These are phyloP conservation scores for Spermophilus dauricus DNA, from an alignment of 2,113 vertebrate species.

Conservation along the genomic window DNA sequence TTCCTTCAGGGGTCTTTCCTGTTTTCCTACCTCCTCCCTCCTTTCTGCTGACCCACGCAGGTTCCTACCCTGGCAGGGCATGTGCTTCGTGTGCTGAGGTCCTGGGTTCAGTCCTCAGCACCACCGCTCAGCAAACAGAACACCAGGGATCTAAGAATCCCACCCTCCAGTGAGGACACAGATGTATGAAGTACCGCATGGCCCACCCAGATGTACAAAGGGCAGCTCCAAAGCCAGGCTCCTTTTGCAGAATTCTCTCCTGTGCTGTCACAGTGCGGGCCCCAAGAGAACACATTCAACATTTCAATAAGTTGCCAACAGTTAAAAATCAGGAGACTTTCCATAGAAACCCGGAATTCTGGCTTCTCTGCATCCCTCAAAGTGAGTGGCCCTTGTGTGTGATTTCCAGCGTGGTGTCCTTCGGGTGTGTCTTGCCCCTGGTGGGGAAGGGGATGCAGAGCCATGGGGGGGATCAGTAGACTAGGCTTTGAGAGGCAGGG, in stretches of 20 bases:
- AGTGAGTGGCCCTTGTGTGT: background rate
- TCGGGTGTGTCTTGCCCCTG: background rate
- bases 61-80: background rate
- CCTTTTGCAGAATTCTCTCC: background rate
- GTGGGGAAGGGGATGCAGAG: background rate
- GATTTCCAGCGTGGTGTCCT: background rate
- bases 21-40: background rate
- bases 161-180: background rate
- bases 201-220: background rate
- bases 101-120: background rate
- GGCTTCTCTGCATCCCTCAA: background rate
- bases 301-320: background rate
- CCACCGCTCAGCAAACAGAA: background rate
- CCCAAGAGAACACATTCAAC: background rate
- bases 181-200: too few relatives aligned
- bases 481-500: background rate
- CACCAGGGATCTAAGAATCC: background rate
- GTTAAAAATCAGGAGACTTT: background rate
- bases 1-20: background rate
- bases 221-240: background rate
- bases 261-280: rapidly evolving
- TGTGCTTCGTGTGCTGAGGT: background rate
- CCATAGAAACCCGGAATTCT: background rate
- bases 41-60: background rate
- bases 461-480: background rate